Evolutionary conservation across 2,888 invertebrate genomes (phyloP).

Genomic region (Chrysodeixis includens): DNA sequence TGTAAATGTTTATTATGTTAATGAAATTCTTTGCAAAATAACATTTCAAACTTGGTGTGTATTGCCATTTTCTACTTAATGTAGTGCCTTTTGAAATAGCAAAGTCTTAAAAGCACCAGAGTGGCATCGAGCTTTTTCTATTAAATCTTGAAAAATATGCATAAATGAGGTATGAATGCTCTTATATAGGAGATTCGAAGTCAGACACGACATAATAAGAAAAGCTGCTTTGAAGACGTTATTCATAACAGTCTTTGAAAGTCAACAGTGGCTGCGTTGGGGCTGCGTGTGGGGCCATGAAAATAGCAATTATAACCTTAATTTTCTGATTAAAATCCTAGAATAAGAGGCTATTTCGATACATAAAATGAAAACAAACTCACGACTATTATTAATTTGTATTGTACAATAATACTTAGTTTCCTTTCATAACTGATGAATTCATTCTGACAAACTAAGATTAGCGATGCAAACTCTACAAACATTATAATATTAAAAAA

Average conservation of each 20-base stretch:
- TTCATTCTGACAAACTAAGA: too few relatives aligned
- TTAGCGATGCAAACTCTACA: too few relatives aligned
- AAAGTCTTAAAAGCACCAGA: background rate
- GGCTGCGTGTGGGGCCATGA: conserved; percentile 50
- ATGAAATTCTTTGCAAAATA: too few relatives aligned
- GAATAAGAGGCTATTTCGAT: too few relatives aligned
- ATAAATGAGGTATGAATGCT: conserved; percentile 13
- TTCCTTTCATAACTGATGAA: too few relatives aligned
- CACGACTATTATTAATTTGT: too few relatives aligned
- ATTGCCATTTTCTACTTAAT: background rate
- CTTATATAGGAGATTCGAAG: conserved; percentile 19
- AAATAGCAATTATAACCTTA: conserved; percentile 14
- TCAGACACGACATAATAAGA: conserved; percentile 52
- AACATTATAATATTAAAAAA: too few relatives aligned
- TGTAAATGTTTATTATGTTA: too few relatives aligned
- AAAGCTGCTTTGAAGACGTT: conserved; percentile 58
- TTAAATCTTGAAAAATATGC: background rate
- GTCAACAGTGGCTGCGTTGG: conserved; percentile 61
- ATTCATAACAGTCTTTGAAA: conserved; percentile 68
- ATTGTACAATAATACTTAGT: too few relatives aligned
- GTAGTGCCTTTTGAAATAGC: background rate
- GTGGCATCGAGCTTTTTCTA: background rate
- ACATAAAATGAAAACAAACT: too few relatives aligned
- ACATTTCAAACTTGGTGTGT: too few relatives aligned
- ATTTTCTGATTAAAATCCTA: too few relatives aligned